These are phyloP conservation scores for Lamellibrachia columna DNA, from an alignment of 2,888 invertebrate species.

Conservation along the genomic window DNA sequence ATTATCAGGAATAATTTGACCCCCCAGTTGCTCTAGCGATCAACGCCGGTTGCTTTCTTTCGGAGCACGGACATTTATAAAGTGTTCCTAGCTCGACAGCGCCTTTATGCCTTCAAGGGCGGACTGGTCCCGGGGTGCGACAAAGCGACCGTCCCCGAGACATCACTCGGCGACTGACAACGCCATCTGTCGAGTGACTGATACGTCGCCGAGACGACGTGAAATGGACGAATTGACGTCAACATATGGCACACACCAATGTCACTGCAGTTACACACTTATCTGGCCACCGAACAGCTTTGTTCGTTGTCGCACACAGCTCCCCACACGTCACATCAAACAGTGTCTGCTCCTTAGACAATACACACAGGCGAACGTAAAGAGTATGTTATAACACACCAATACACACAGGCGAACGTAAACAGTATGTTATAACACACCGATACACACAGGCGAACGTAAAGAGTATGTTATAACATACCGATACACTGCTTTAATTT, in stretches of 20 bases:
- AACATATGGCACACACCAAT: not conserved
- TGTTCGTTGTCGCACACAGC: not conserved
- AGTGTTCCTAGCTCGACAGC: not conserved
- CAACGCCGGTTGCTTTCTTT: not conserved
- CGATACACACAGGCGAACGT: too few species aligned
- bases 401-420: too few species aligned
- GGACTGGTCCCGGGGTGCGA: not conserved
- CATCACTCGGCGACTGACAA: not conserved
- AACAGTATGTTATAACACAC: too few species aligned
- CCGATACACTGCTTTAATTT: too few species aligned
- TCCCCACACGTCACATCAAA: not conserved
- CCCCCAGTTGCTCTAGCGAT: not conserved
- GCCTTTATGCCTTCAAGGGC: not conserved
- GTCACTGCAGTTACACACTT: not conserved
- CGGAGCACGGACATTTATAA: not conserved
- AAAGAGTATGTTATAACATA: too few species aligned
- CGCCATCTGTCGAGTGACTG: slow-evolving; percentile 10
- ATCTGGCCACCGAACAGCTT: not conserved
- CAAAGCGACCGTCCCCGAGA: not conserved
- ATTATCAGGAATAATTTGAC: slow-evolving; percentile 4
- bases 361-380: too few species aligned
- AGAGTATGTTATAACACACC: too few species aligned
- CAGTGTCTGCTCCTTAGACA: too few species aligned
- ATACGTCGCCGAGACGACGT: not conserved
- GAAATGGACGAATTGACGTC: not conserved